Evolutionary conservation across 2,113 vertebrate species (phyloP).

Genomic region (Cinclus mexicanus): DNA sequence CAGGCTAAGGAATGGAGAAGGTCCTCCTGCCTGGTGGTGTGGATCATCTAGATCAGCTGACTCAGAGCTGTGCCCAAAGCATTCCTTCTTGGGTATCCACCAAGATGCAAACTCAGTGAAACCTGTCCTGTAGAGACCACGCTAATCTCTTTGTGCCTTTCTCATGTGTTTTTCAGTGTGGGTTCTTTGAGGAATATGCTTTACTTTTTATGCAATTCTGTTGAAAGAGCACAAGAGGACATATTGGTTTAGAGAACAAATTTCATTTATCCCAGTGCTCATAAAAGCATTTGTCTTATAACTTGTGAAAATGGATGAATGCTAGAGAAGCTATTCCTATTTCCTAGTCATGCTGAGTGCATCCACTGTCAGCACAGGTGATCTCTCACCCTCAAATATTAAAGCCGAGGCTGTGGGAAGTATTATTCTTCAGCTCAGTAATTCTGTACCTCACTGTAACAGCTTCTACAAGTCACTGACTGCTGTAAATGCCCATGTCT

Average conservation of each 20-base stretch:
- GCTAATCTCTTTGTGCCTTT: neutral
- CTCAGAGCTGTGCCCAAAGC: neutral
- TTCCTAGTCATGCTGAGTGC: neutral
- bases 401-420: neutral
- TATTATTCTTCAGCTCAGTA: conserved; percentile 13
- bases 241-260: conserved; percentile 13
- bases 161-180: neutral
- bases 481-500: neutral
- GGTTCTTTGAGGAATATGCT: neutral
- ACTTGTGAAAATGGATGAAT: conserved; percentile 7
- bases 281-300: conserved; percentile 25
- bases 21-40: neutral
- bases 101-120: neutral
- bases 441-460: conserved; percentile 32
- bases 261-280: conserved; percentile 8
- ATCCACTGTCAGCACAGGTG: neutral
- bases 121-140: neutral
- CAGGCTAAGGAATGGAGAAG: neutral
- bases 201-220: neutral
- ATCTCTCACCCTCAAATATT: conserved; percentile 38
- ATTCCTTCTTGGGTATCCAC: neutral
- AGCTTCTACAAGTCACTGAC: neutral
- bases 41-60: neutral
- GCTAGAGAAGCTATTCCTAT: neutral
- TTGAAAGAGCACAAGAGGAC: conserved; percentile 16